Evolutionary conservation across 2,113 vertebrate genomes (phyloP).

Genomic region (Proteles cristata): DNA sequence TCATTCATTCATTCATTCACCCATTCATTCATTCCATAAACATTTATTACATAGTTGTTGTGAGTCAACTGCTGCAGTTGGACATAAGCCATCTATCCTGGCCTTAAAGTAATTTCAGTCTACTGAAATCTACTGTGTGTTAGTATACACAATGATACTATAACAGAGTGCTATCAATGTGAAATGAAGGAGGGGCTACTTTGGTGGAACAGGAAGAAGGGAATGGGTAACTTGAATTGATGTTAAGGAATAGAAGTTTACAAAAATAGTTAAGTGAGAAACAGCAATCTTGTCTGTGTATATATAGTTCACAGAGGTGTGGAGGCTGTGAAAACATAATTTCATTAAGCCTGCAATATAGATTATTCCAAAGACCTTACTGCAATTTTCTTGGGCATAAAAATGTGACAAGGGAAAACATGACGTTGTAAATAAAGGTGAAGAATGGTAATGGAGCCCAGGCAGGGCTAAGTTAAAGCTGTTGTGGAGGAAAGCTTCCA

Average conservation of each 20-base stretch:
- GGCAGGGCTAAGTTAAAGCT: not conserved
- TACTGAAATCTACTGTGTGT: not conserved
- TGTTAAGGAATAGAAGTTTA: not conserved
- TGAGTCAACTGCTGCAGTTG: not conserved
- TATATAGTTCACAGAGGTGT: not conserved
- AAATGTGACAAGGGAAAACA: not conserved
- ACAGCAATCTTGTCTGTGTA: not conserved
- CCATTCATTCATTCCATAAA: not conserved
- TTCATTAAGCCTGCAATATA: not conserved
- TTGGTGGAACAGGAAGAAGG: not conserved
- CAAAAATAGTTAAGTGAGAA: not conserved
- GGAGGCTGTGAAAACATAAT: not conserved
- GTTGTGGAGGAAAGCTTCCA: not conserved
- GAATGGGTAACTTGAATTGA: not conserved
- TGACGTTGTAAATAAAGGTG: not conserved
- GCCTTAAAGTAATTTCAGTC: not conserved
- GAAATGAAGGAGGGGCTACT: not conserved
- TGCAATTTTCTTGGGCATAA: not conserved
- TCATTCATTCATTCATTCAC: slow-evolving; percentile 1
- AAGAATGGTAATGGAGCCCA: not conserved
- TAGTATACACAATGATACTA: not conserved
- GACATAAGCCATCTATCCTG: not conserved
- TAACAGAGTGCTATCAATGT: not conserved
- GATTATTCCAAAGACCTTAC: not conserved
- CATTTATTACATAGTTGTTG: slow-evolving; percentile 6